Conservation (phyloP, 2,797 vertebrate genomes). For the Coregonus suidteri region DNA sequence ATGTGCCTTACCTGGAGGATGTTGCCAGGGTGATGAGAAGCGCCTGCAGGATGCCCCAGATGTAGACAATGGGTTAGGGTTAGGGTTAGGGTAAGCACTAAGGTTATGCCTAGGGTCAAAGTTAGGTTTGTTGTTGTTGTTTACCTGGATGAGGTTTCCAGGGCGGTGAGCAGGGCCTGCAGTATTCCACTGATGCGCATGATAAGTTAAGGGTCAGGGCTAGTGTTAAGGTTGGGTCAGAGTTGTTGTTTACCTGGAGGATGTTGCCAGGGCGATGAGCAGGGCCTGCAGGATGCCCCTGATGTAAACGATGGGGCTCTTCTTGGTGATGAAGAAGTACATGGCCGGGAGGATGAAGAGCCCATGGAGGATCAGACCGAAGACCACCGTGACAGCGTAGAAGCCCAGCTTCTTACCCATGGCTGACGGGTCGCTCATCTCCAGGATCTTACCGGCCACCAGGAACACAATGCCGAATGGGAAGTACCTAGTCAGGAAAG, state of each 20-base stretch:
- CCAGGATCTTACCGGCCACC: slow-evolving; percentile 96
- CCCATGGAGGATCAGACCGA: slow-evolving; percentile 89
- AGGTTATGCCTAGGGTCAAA: too few species aligned
- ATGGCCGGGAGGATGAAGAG: slow-evolving; percentile 92
- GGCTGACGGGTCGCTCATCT: slow-evolving; percentile 94
- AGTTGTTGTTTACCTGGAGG: slow-evolving; percentile 83
- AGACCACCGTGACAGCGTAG: slow-evolving; percentile 92
- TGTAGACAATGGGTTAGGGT: slow-evolving; percentile 86
- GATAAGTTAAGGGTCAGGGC: slow-evolving; percentile 40
- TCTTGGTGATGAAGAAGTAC: slow-evolving; percentile 96
- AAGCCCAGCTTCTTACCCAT: slow-evolving; percentile 95
- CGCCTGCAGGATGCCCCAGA: slow-evolving; percentile 91
- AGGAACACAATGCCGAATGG: slow-evolving; percentile 96
- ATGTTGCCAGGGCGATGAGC: slow-evolving; percentile 94
- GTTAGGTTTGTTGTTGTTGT: background rate
- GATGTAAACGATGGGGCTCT: slow-evolving; percentile 95
- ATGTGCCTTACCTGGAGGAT: slow-evolving; percentile 85
- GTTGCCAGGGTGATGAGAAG: slow-evolving; percentile 94
- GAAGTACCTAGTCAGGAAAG: slow-evolving; percentile 85
- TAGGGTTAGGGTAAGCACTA: too few species aligned
- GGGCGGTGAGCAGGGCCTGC: slow-evolving; percentile 91
- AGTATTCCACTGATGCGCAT: slow-evolving; percentile 94
- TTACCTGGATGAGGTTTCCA: slow-evolving; percentile 96
- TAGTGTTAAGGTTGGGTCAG: too few species aligned
- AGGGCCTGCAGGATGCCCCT: slow-evolving; percentile 92